phyloP scores from a whole-genome alignment of 2,888 invertebrate genomes.

The Lathronympha strigana region DNA sequence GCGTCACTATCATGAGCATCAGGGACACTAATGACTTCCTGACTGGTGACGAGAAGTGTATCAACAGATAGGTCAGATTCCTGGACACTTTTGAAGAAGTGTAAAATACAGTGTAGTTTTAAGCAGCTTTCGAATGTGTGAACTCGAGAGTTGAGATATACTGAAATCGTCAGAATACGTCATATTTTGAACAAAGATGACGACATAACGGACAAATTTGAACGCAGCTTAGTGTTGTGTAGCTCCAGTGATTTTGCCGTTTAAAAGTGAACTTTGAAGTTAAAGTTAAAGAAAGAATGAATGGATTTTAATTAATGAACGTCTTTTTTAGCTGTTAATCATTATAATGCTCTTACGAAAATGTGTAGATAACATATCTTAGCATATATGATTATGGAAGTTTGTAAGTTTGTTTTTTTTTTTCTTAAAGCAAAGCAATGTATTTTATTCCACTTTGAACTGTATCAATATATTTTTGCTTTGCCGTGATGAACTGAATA shows the following conservation, averaged over 20 bases:
- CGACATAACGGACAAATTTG: not conserved
- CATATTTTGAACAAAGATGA: too few species aligned
- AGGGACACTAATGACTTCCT: slow-evolving; percentile 70
- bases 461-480: too few species aligned
- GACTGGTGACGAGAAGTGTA: slow-evolving; percentile 67
- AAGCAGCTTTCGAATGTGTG: too few species aligned
- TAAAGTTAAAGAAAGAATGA: not conserved
- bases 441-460: too few species aligned
- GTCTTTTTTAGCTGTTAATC: not conserved
- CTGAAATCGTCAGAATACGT: too few species aligned
- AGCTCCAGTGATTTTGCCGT: not conserved
- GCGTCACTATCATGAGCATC: slow-evolving; percentile 75
- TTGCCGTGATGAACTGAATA: not conserved
- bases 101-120: too few species aligned
- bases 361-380: slow-evolving; percentile 7
- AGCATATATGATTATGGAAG: not conserved
- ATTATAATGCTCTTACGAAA: not conserved
- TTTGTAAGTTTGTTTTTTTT: not conserved
- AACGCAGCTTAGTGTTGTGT: slow-evolving; percentile 3
- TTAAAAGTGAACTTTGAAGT: not conserved
- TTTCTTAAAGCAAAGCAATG: too few species aligned
- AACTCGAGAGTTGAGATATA: too few species aligned
- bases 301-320: not conserved
- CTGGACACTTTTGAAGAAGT: slow-evolving; percentile 36
- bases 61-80: slow-evolving; percentile 63